A percentile compares a stretch with the other conserved stretches of the same genome.
These are phyloP conservation scores for Macquaria ambigua DNA, from an alignment of 2,113 vertebrate species.

Conservation along the genomic window DNA sequence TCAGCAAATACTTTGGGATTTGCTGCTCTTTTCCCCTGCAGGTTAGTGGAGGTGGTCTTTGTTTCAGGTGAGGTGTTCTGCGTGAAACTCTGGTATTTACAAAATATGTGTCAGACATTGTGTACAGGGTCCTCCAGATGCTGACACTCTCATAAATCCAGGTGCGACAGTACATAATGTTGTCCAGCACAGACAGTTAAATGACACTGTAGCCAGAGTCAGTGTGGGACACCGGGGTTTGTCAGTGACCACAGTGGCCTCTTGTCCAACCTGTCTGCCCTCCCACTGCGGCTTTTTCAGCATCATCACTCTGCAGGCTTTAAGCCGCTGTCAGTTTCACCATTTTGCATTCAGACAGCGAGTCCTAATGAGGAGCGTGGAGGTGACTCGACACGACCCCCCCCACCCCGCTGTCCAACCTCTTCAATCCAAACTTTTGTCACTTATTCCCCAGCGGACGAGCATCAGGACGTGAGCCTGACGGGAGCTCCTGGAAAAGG, in stretches of 20 bases:
- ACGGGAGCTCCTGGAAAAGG: conserved; percentile 16
- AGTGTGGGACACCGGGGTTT: neutral
- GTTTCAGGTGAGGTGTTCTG: neutral
- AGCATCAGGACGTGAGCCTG: neutral
- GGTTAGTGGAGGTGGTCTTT: neutral
- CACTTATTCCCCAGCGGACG: conserved; percentile 51
- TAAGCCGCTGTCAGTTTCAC: conserved; percentile 43
- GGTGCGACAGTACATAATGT: neutral
- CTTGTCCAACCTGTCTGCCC: neutral
- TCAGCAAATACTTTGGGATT: too few relatives aligned
- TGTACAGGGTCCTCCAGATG: neutral
- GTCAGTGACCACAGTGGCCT: neutral
- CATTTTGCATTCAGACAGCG: conserved; percentile 31
- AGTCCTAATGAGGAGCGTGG: conserved; percentile 51
- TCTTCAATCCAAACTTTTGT: conserved; percentile 67
- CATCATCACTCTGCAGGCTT: conserved; percentile 44
- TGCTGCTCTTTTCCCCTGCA: neutral
- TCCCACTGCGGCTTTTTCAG: conserved; percentile 31
- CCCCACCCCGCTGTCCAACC: conserved; percentile 28
- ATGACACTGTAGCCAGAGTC: neutral
- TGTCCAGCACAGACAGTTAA: neutral
- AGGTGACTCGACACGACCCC: conserved; percentile 40
- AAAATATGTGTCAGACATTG: too few relatives aligned
- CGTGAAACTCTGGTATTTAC: neutral
- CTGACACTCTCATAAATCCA: neutral